Evolutionary conservation across 1,140 invertebrate genomes (phyloP).

Genomic region (Nymphalis io): DNA sequence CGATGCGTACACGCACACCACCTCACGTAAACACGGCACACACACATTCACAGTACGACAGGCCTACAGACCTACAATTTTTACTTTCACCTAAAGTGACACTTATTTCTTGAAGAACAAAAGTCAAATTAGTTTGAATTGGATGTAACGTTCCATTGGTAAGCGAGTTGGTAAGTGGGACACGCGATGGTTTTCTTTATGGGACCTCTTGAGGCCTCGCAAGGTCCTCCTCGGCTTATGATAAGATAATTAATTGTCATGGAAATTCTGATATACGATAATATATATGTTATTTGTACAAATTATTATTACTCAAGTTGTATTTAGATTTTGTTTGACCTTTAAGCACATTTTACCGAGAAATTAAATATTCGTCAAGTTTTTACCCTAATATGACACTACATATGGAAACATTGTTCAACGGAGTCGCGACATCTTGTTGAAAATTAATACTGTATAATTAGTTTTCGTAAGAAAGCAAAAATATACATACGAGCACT

Average conservation of each 20-base stretch:
- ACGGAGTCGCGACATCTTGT: too few relatives aligned
- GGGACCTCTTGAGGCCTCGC: constrained; percentile 58
- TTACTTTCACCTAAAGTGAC: constrained; percentile 47
- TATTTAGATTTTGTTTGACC: too few relatives aligned
- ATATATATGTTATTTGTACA: background rate
- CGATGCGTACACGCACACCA: constrained; percentile 71
- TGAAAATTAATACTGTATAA: too few relatives aligned
- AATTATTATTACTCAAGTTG: background rate
- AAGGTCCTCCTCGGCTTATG: constrained; percentile 54
- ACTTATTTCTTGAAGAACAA: constrained; percentile 31
- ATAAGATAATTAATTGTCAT: constrained; percentile 38
- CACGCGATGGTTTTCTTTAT: constrained; percentile 71
- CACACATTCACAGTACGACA: constrained; percentile 51
- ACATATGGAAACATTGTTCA: too few relatives aligned
- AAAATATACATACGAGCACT: too few relatives aligned
- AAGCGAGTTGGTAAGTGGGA: constrained; percentile 64
- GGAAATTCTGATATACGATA: constrained; percentile 9
- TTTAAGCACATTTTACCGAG: too few relatives aligned
- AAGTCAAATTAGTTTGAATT: constrained; percentile 29
- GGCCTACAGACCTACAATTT: constrained; percentile 78
- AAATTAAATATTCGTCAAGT: too few relatives aligned
- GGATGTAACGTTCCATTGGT: constrained; percentile 29
- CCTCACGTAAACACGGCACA: constrained; percentile 42
- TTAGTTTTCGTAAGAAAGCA: too few relatives aligned
- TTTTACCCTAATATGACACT: too few relatives aligned